A percentile compares a stretch with the other conserved stretches of the same genome.
These are phyloP conservation scores for Eupeodes latifasciatus DNA, from an alignment of 2,888 invertebrate genomes.

Conservation along the genomic window DNA sequence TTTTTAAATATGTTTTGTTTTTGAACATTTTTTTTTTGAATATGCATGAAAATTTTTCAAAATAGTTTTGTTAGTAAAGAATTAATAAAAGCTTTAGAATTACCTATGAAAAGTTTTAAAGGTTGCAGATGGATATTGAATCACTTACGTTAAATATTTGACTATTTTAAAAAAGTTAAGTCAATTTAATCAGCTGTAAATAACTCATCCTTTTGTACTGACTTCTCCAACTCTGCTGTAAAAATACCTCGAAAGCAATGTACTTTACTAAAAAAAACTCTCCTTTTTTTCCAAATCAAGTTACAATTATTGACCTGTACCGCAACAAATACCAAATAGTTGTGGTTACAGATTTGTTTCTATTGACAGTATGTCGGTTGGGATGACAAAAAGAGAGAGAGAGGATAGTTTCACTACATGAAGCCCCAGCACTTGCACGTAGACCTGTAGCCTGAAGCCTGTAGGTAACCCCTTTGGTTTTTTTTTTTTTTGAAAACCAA, in stretches of 20 bases:
- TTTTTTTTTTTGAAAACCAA: neutral
- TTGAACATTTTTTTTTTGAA: too few relatives aligned
- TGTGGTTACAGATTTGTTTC: conserved; percentile 42
- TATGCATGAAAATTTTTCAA: too few relatives aligned
- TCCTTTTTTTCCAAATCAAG: conserved; percentile 25
- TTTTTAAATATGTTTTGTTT: too few relatives aligned
- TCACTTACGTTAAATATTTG: too few relatives aligned
- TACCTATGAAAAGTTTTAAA: too few relatives aligned
- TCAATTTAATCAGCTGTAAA: too few relatives aligned
- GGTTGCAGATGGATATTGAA: too few relatives aligned
- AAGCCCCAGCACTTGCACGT: neutral
- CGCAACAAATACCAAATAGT: conserved; percentile 61
- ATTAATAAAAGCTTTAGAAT: too few relatives aligned
- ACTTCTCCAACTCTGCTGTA: neutral
- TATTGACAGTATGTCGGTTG: conserved; percentile 34
- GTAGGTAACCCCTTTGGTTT: conserved; percentile 21
- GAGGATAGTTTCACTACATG: neutral
- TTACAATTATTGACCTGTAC: conserved; percentile 58
- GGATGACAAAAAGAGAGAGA: neutral
- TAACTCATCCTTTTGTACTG: neutral
- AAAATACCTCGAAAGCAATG: neutral
- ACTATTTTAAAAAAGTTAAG: too few relatives aligned
- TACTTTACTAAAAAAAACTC: neutral
- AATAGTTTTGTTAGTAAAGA: too few relatives aligned
- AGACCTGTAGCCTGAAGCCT: neutral